phyloP scores from a whole-genome alignment of 2,888 invertebrate species.

The Furcula furcula region DNA sequence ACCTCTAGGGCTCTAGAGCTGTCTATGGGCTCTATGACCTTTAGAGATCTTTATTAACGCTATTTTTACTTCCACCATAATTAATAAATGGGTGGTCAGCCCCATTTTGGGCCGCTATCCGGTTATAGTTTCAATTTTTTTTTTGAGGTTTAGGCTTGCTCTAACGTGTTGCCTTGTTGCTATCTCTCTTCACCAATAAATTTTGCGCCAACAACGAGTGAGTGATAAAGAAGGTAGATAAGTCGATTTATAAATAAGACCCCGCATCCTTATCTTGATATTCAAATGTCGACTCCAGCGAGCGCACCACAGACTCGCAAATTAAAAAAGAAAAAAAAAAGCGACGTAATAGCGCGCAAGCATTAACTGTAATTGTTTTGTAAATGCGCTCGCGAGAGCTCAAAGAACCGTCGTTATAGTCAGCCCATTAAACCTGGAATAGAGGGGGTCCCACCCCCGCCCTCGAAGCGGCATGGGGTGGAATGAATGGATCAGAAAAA shows the following conservation, averaged over 20 bases:
- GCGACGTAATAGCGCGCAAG: conserved; percentile 23
- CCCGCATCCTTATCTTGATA: not conserved
- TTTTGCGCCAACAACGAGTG: too few relatives aligned
- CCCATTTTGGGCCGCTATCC: too few relatives aligned
- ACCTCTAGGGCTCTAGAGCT: too few relatives aligned
- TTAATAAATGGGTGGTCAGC: too few relatives aligned
- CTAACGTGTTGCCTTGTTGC: too few relatives aligned
- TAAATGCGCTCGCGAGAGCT: conserved; percentile 23
- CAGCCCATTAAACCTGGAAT: conserved; percentile 11
- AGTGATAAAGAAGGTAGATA: not conserved
- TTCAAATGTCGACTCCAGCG: not conserved
- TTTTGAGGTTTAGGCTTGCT: too few relatives aligned
- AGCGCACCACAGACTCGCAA: not conserved
- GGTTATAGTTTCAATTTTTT: too few relatives aligned
- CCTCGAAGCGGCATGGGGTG: not conserved
- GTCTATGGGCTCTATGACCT: too few relatives aligned
- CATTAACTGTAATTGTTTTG: conserved; percentile 39
- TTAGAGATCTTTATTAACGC: too few relatives aligned
- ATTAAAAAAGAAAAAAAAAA: conserved; percentile 6
- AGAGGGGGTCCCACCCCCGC: not conserved
- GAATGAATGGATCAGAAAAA: conserved; percentile 2
- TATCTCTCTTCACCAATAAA: too few relatives aligned
- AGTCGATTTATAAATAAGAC: conserved; percentile 1
- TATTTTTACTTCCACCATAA: too few relatives aligned
- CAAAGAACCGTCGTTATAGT: conserved; percentile 16